Evolutionary conservation across 2,113 vertebrate genomes (phyloP).

Genomic region (Gobiocypris rarus): DNA sequence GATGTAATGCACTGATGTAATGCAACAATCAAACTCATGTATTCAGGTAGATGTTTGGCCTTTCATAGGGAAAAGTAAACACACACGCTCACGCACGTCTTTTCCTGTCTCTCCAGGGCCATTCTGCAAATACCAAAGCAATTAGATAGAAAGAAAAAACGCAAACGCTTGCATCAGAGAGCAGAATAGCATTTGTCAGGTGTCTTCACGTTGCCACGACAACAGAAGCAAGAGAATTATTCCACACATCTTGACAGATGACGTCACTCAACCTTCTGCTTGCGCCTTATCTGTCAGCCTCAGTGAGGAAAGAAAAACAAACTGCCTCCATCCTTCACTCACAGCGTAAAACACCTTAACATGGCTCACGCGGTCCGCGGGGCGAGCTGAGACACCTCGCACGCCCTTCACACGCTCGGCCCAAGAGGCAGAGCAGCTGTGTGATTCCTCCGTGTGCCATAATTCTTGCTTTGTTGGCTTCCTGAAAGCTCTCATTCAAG

Average conservation of each 20-base stretch:
- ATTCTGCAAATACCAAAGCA: constrained; percentile 51
- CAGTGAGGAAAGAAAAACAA: constrained; percentile 33
- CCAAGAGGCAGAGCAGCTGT: constrained; percentile 49
- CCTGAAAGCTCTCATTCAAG: constrained; percentile 55
- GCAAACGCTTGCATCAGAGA: constrained; percentile 42
- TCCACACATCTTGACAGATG: constrained; percentile 35
- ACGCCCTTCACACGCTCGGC: neutral
- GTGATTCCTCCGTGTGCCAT: constrained; percentile 41
- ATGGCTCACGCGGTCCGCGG: neutral
- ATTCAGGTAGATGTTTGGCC: constrained; percentile 17
- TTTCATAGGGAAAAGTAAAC: neutral
- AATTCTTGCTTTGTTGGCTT: constrained; percentile 58
- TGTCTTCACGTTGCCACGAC: constrained; percentile 60
- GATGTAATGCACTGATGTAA: constrained; percentile 5
- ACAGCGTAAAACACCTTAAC: constrained; percentile 2
- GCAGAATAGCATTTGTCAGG: constrained; percentile 67
- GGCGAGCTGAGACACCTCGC: neutral
- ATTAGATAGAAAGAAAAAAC: constrained; percentile 15
- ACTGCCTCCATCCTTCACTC: constrained; percentile 1
- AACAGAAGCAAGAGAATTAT: constrained; percentile 54
- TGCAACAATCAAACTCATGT: constrained; percentile 5
- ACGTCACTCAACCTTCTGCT: constrained; percentile 18
- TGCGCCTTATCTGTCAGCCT: constrained; percentile 2
- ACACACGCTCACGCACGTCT: constrained; percentile 17
- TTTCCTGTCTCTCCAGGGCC: constrained; percentile 12